A percentile compares a stretch with the other conserved stretches of the same genome.
Evolutionary conservation across 2,888 invertebrate species (phyloP).

Genomic region (Parascotia fuliginaria): DNA sequence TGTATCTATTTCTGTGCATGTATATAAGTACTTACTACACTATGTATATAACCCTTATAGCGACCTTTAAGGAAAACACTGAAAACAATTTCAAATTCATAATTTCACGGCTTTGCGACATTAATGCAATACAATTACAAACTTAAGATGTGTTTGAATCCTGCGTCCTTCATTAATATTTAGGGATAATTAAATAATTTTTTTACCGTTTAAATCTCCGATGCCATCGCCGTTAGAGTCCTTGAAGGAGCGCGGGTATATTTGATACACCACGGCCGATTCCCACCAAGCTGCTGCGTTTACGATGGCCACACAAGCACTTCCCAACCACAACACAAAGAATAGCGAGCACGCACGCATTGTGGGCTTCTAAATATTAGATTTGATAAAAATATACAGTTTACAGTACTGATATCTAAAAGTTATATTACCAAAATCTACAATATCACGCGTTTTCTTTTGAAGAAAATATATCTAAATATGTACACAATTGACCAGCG

Average conservation of each 20-base stretch:
- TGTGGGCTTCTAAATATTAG: not conserved
- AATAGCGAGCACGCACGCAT: slow-evolving; percentile 2
- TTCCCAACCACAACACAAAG: not conserved
- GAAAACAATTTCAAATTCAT: too few species aligned
- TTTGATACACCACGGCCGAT: slow-evolving; percentile 90
- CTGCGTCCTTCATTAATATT: too few species aligned
- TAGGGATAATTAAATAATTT: slow-evolving; percentile 48
- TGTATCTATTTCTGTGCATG: too few species aligned
- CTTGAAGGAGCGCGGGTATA: slow-evolving; percentile 90
- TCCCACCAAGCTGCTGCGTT: slow-evolving; percentile 88
- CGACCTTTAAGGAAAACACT: too few species aligned
- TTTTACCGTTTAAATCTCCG: slow-evolving; percentile 90
- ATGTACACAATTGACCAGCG: slow-evolving; percentile 12
- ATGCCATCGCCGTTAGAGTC: slow-evolving; percentile 91
- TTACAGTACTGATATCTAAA: too few species aligned
- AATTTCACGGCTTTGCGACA: too few species aligned
- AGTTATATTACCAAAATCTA: too few species aligned
- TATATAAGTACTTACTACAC: too few species aligned
- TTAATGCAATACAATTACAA: too few species aligned
- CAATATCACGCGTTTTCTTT: not conserved
- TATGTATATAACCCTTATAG: too few species aligned
- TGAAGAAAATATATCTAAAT: not conserved
- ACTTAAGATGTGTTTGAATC: too few species aligned
- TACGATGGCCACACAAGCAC: not conserved
- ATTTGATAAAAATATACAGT: too few species aligned